Conservation (phyloP, 2,797 vertebrate genomes). For the Nyctibius grandis region DNA sequence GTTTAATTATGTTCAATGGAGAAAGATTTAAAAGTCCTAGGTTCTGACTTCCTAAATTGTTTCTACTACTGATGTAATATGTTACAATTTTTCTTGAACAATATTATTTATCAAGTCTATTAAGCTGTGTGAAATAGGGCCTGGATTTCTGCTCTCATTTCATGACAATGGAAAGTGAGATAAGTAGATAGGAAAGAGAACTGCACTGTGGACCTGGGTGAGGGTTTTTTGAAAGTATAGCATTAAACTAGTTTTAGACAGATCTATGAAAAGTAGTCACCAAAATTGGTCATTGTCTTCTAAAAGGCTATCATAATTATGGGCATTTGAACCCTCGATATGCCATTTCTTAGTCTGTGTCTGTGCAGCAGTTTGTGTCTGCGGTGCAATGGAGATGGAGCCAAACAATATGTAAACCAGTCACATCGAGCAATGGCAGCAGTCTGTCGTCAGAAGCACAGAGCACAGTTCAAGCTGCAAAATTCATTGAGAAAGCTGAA, state of each 20-base stretch:
- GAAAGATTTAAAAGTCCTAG: neutral
- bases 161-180: neutral
- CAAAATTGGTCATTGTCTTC: neutral
- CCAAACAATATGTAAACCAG: neutral
- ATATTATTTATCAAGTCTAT: neutral
- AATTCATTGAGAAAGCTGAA: neutral
- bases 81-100: neutral
- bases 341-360: neutral
- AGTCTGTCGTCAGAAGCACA: neutral
- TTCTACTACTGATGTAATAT: neutral
- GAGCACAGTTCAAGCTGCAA: neutral
- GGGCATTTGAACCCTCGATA: neutral
- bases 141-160: neutral
- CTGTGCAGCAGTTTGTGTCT: neutral
- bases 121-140: neutral
- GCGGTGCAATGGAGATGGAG: fast-evolving
- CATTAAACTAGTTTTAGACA: neutral
- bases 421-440: neutral
- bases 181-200: neutral
- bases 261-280: neutral
- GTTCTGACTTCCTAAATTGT: neutral
- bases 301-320: neutral
- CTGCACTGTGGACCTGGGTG: neutral
- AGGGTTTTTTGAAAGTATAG: neutral
- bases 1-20: neutral